Conservation (phyloP, 2,888 invertebrate genomes). For the Scaptomyza tumidula region DNA sequence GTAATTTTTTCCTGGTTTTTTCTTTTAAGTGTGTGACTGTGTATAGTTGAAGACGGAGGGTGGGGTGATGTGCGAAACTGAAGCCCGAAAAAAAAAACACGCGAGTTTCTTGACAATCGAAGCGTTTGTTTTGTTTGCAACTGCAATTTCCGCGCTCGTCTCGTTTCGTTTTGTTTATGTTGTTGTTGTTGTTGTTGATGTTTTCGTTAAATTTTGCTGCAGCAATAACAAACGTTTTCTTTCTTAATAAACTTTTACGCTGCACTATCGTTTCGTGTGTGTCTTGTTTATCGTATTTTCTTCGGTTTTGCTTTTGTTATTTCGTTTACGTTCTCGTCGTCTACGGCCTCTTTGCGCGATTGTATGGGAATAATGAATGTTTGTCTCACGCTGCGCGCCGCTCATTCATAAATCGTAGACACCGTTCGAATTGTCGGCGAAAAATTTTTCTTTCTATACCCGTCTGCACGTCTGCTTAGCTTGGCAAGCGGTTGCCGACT, state of each 20-base stretch:
- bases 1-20: conserved; percentile 39
- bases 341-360: conserved; percentile 25
- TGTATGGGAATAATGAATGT: conserved; percentile 39
- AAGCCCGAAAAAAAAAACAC: conserved; percentile 47
- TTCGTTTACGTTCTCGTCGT: conserved; percentile 74
- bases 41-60: not conserved
- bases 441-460: conserved; percentile 18
- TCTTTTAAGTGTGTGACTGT: conserved; percentile 11
- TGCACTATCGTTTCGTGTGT: conserved; percentile 48
- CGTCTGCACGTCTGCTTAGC: conserved; percentile 58
- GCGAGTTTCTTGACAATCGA: conserved; percentile 60
- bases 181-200: conserved; percentile 34
- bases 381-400: conserved; percentile 60
- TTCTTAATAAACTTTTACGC: conserved; percentile 66
- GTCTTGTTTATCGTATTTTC: conserved; percentile 65
- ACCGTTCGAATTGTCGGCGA: conserved; percentile 30
- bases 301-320: conserved; percentile 56
- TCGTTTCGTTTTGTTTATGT: conserved; percentile 47
- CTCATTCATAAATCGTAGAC: conserved; percentile 73
- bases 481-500: conserved; percentile 77
- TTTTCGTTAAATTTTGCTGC: conserved; percentile 27
- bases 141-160: conserved; percentile 71
- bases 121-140: conserved; percentile 73
- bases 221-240: conserved; percentile 76
- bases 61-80: conserved; percentile 54